Conservation (phyloP, 2,888 invertebrate species). For the Melikaiella ostensackeni region DNA sequence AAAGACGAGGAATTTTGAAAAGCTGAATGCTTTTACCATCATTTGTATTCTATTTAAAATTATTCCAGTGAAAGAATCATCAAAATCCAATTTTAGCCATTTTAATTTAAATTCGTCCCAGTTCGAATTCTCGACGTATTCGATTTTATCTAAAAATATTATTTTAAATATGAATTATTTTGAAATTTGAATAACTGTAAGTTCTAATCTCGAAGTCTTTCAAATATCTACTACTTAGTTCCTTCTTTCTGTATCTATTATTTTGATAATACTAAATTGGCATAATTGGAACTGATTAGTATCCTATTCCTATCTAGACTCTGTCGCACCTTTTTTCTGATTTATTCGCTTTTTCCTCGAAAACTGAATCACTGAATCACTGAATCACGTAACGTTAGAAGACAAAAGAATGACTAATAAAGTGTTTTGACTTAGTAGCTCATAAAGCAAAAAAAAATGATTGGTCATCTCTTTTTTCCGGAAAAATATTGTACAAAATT, state of each 20-base stretch:
- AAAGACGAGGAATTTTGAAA: too few species aligned
- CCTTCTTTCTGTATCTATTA: not conserved
- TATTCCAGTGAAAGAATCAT: too few species aligned
- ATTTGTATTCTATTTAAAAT: too few species aligned
- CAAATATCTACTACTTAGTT: not conserved
- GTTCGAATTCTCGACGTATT: too few species aligned
- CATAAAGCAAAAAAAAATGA: slow-evolving; percentile 7
- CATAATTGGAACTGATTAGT: slow-evolving; percentile 1
- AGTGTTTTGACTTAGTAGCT: slow-evolving; percentile 8
- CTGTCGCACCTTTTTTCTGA: not conserved
- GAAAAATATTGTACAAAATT: not conserved
- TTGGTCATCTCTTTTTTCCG: not conserved
- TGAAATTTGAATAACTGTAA: too few species aligned
- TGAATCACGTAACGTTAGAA: slow-evolving; percentile 17
- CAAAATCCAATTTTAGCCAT: too few species aligned
- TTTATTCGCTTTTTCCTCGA: slow-evolving; percentile 20
- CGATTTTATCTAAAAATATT: too few species aligned
- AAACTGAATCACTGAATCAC: slow-evolving; percentile 40
- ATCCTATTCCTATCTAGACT: not conserved
- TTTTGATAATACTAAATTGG: not conserved
- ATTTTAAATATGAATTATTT: too few species aligned
- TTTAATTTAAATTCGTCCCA: too few species aligned
- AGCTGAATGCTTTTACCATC: too few species aligned
- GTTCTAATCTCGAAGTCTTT: too few species aligned
- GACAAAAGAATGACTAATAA: slow-evolving; percentile 12